Conservation (phyloP, 2,888 invertebrate genomes). For the Drosophila affinis region DNA sequence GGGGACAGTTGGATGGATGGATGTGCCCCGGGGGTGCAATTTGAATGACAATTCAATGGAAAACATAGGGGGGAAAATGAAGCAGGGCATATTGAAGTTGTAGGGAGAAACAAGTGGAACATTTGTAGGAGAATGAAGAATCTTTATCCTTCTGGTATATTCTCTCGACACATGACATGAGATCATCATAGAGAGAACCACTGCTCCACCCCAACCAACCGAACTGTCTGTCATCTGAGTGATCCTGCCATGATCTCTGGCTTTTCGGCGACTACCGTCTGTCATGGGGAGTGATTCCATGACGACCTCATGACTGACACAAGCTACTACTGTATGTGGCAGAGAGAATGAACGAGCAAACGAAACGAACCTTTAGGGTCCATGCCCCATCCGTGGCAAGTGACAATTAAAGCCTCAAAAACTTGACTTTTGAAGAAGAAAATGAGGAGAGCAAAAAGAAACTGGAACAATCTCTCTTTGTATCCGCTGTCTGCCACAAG, state of each 20-base stretch:
- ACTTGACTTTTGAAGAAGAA: conserved; percentile 36
- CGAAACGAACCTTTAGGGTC: conserved; percentile 13
- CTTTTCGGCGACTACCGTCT: conserved; percentile 11
- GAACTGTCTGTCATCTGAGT: neutral
- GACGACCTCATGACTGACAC: conserved; percentile 31
- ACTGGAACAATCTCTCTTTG: conserved; percentile 62
- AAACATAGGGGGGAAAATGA: neutral
- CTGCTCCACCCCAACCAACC: too few relatives aligned
- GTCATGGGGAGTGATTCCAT: conserved; percentile 17
- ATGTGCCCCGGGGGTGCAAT: neutral
- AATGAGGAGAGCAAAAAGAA: conserved; percentile 4
- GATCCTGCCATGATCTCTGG: neutral
- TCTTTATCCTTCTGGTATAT: neutral
- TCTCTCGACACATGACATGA: too few relatives aligned
- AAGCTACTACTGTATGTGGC: conserved; percentile 7
- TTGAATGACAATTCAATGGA: neutral
- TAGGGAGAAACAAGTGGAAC: neutral
- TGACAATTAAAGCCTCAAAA: conserved; percentile 64
- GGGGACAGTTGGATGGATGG: neutral
- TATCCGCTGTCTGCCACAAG: neutral
- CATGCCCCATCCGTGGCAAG: conserved; percentile 16
- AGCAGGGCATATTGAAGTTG: neutral
- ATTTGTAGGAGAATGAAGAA: neutral
- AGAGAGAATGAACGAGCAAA: neutral
- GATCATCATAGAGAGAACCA: too few relatives aligned